phyloP scores from a whole-genome alignment of 2,888 invertebrate genomes.

The Frankliniella fusca region DNA sequence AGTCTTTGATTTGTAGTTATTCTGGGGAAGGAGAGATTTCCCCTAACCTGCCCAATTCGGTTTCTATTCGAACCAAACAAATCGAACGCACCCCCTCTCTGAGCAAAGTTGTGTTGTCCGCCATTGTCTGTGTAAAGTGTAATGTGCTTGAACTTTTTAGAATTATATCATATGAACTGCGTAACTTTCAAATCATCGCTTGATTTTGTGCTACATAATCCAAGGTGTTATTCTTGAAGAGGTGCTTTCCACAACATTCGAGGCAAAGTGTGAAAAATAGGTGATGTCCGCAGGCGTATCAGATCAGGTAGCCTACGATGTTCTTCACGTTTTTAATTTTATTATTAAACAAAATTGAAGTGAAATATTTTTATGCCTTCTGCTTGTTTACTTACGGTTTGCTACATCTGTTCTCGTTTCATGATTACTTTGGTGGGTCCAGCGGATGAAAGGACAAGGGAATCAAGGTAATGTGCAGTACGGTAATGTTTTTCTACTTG shows the following conservation, averaged over 20 bases:
- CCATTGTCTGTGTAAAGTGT: conserved; percentile 19
- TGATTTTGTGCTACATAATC: not conserved
- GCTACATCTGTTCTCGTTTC: conserved; percentile 52
- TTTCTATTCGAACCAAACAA: too few species aligned
- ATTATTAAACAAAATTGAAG: conserved; percentile 38
- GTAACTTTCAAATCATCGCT: not conserved
- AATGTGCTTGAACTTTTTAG: conserved; percentile 16
- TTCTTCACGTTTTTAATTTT: conserved; percentile 42
- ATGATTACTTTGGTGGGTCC: conserved; percentile 51
- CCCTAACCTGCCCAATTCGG: too few species aligned
- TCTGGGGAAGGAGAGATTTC: too few species aligned
- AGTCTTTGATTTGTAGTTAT: too few species aligned
- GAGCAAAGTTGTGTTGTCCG: conserved; percentile 26
- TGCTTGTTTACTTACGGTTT: conserved; percentile 41
- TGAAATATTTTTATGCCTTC: conserved; percentile 39
- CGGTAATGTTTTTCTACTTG: conserved; percentile 29
- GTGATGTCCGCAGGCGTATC: conserved; percentile 84
- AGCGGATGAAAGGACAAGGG: conserved; percentile 85
- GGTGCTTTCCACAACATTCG: not conserved
- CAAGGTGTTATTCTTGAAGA: not conserved
- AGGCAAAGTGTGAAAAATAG: conserved; percentile 35
- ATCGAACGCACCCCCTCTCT: not conserved
- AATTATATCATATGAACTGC: not conserved
- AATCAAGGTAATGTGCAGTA: conserved; percentile 61
- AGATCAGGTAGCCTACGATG: conserved; percentile 69